Evolutionary conservation across 2,797 vertebrate genomes (phyloP).

Genomic region (Neosilurus hyrtlii): DNA sequence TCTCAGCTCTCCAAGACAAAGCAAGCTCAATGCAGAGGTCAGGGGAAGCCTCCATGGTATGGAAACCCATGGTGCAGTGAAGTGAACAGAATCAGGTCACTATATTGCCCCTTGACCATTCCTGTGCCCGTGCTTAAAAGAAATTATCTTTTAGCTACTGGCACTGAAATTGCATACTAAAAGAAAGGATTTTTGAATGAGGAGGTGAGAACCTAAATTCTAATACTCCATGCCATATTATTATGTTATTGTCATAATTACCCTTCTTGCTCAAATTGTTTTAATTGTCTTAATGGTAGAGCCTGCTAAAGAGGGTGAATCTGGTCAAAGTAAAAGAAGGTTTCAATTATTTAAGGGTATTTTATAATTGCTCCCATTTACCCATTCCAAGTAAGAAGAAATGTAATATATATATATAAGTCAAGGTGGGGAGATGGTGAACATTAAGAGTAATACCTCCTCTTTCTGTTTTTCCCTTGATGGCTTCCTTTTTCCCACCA

Average conservation of each 20-base stretch:
- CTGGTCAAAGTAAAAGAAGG: slow-evolving; percentile 52
- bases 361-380: slow-evolving; percentile 78
- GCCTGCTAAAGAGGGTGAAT: slow-evolving; percentile 59
- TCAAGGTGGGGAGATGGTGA: slow-evolving; percentile 37
- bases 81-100: slow-evolving; percentile 64
- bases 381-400: slow-evolving; percentile 53
- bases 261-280: slow-evolving; percentile 75
- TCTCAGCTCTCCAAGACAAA: slow-evolving; percentile 45
- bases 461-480: not conserved
- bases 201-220: slow-evolving; percentile 69
- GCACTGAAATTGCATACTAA: slow-evolving; percentile 72
- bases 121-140: slow-evolving; percentile 73
- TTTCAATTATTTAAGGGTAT: slow-evolving; percentile 70
- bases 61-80: slow-evolving; percentile 55
- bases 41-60: slow-evolving; percentile 11
- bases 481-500: not conserved
- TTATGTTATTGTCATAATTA: slow-evolving; percentile 84
- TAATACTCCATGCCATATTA: slow-evolving; percentile 77
- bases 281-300: slow-evolving; percentile 77
- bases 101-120: slow-evolving; percentile 62
- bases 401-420: slow-evolving; percentile 1
- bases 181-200: slow-evolving; percentile 72
- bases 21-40: slow-evolving; percentile 46
- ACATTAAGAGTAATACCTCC: not conserved
- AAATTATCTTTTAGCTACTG: slow-evolving; percentile 72